Percentiles rank a stretch among this genome's conserved stretches.
phyloP scores from a whole-genome alignment of 1,140 invertebrate genomes.

The Drosophila virilis region DNA sequence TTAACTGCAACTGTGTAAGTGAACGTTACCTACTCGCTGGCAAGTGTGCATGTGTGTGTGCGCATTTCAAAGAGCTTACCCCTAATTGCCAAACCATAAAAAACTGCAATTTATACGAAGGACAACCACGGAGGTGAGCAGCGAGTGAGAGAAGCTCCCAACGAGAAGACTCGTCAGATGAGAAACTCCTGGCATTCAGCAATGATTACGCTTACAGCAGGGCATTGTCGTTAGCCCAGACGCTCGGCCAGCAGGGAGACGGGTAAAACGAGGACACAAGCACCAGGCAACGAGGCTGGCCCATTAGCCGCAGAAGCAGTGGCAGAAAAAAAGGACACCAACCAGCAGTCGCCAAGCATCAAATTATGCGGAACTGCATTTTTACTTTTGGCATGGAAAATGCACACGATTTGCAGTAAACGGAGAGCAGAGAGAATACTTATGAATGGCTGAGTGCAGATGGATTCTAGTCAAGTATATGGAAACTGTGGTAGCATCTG shows the following conservation, averaged over 20 bases:
- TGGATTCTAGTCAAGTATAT: slow-evolving; percentile 20
- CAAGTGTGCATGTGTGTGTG: slow-evolving; percentile 33
- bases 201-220: slow-evolving; percentile 67
- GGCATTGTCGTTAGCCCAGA: slow-evolving; percentile 58
- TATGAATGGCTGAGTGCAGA: slow-evolving; percentile 8
- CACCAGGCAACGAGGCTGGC: background rate
- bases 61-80: slow-evolving; percentile 54
- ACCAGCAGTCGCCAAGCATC: slow-evolving; percentile 42
- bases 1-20: slow-evolving; percentile 34
- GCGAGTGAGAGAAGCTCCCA: slow-evolving; percentile 22
- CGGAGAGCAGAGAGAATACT: slow-evolving; percentile 40
- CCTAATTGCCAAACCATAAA: slow-evolving; percentile 83
- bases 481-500: slow-evolving; percentile 47
- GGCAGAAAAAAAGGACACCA: slow-evolving; percentile 5
- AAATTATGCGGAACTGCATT: slow-evolving; percentile 79
- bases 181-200: slow-evolving; percentile 60
- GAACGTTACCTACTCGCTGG: slow-evolving; percentile 27
- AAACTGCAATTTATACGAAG: slow-evolving; percentile 82
- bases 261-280: slow-evolving; percentile 10
- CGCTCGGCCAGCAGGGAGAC: slow-evolving; percentile 30
- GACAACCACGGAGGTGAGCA: slow-evolving; percentile 62
- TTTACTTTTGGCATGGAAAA: slow-evolving; percentile 57
- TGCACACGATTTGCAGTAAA: slow-evolving; percentile 59
- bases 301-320: slow-evolving; percentile 50
- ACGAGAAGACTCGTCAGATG: slow-evolving; percentile 12